These are phyloP conservation scores for Pachypsylla venusta DNA, from an alignment of 1,140 invertebrate species.

Conservation along the genomic window DNA sequence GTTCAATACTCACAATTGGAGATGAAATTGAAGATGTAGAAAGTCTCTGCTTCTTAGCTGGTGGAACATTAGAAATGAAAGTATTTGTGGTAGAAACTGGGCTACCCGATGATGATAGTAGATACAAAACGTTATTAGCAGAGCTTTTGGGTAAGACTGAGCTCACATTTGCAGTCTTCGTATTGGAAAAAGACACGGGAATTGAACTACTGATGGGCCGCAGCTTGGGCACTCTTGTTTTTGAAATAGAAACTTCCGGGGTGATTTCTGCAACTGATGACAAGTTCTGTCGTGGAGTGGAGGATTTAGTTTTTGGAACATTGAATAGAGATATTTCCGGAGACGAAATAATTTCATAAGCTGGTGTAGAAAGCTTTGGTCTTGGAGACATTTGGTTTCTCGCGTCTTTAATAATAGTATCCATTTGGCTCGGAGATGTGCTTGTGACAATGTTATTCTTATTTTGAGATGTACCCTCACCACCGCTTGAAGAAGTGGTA, in stretches of 20 bases:
- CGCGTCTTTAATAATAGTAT: not conserved
- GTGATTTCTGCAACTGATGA: not conserved
- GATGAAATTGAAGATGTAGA: not conserved
- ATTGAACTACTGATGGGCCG: not conserved
- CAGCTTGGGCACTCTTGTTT: not conserved
- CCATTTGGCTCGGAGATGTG: not conserved
- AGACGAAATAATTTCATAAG: slow-evolving; percentile 1
- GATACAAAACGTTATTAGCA: no score
- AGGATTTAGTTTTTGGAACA: not conserved
- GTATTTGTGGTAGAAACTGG: not conserved
- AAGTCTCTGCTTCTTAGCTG: not conserved
- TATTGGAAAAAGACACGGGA: not conserved
- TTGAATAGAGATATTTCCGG: not conserved
- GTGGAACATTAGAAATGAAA: not conserved
- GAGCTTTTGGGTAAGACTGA: no score
- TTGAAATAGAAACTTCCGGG: not conserved
- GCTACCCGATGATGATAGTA: not conserved
- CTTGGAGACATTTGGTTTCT: not conserved
- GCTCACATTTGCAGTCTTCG: no score
- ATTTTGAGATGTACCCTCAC: not conserved
- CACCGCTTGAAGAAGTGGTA: not conserved
- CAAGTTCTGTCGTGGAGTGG: not conserved
- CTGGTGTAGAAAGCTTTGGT: not conserved
- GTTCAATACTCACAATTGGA: not conserved
- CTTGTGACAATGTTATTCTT: not conserved